A percentile compares a stretch with the other conserved stretches of the same genome.
phyloP scores from a whole-genome alignment of 2,888 invertebrate species.

The Trichogramma dendrolimi region DNA sequence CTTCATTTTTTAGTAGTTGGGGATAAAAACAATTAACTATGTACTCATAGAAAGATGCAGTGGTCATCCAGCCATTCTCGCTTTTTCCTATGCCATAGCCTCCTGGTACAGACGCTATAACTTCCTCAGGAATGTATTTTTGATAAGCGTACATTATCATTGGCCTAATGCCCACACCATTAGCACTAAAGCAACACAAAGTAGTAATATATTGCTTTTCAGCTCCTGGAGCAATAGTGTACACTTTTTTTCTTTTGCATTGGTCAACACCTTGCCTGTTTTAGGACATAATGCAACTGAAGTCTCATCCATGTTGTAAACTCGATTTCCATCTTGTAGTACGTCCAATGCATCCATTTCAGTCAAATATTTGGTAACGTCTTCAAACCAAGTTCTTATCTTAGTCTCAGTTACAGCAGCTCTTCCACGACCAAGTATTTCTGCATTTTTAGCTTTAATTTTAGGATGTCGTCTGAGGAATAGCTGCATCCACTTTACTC shows the following conservation, averaged over 20 bases:
- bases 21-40: constrained; percentile 40
- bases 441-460: background rate
- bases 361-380: constrained; percentile 3
- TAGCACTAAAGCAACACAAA: constrained; percentile 10
- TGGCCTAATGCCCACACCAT: no score
- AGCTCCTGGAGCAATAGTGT: constrained; percentile 20
- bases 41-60: constrained; percentile 39
- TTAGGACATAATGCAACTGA: constrained; percentile 26
- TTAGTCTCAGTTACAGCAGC: constrained; percentile 15
- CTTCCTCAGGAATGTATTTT: no score
- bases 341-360: constrained; percentile 15
- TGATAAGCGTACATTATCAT: no score
- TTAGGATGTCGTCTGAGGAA: constrained; percentile 17
- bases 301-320: constrained; percentile 30
- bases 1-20: constrained; percentile 34
- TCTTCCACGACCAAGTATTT: background rate
- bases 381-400: constrained; percentile 16
- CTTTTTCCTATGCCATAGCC: no score
- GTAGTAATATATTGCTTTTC: constrained; percentile 24
- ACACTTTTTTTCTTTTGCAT: constrained; percentile 28
- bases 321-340: constrained; percentile 19
- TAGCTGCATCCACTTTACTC: no score
- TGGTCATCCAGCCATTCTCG: no score
- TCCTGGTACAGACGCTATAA: no score
- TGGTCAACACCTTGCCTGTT: constrained; percentile 21